phyloP scores from a whole-genome alignment of 2,888 invertebrate species.

The Rhamnusium bicolor region DNA sequence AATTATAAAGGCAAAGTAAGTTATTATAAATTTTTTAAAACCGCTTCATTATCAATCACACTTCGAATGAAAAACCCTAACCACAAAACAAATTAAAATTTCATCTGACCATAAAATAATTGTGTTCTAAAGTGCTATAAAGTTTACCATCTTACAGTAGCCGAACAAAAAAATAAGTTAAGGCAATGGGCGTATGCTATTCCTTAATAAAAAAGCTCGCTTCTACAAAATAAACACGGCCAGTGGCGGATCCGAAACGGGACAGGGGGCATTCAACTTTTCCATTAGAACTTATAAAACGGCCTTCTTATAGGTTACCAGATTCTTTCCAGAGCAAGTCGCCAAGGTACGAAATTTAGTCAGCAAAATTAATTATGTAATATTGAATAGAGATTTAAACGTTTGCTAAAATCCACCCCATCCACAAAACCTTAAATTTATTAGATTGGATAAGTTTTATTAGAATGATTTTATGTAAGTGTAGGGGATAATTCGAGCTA shows the following conservation, averaged over 20 bases:
- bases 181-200: slow-evolving; percentile 22
- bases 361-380: too few species aligned
- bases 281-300: not conserved
- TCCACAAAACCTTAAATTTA: too few species aligned
- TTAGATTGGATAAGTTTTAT: too few species aligned
- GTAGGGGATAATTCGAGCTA: too few species aligned
- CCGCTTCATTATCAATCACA: slow-evolving; percentile 14
- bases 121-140: slow-evolving; percentile 20
- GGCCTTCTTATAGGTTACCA: too few species aligned
- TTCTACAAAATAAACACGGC: slow-evolving; percentile 12
- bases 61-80: slow-evolving; percentile 9
- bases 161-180: not conserved
- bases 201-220: slow-evolving; percentile 10
- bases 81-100: slow-evolving; percentile 29
- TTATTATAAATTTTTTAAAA: not conserved
- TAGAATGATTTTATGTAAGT: too few species aligned
- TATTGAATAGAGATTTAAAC: too few species aligned
- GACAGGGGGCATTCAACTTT: too few species aligned
- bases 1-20: slow-evolving; percentile 9
- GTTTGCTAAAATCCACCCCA: too few species aligned
- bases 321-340: too few species aligned
- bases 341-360: too few species aligned
- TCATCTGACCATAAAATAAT: slow-evolving; percentile 26
- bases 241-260: not conserved
- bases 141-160: slow-evolving; percentile 22